Base-by-base conservation (phyloP, 2,888 invertebrate genomes). In the Melanargia galathea region DNA sequence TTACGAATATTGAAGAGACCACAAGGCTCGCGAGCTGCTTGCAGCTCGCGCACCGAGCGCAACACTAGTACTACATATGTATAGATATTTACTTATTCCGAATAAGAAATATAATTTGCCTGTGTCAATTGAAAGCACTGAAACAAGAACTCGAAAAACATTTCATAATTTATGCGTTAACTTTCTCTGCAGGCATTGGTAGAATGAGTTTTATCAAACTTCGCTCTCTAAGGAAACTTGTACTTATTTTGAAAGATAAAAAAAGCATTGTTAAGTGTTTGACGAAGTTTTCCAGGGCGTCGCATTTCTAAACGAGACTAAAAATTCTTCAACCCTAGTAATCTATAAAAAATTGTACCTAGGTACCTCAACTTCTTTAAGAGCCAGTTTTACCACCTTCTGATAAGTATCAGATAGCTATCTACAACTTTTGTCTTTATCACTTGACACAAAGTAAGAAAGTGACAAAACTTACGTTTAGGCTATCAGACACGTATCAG, bases 91-190 rank as follows among this genome's bases (percentile, higher is more conserved):
- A 30, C 30, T 6, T 30, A 26, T 26, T 2, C 3, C 5, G 24
- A 26, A 4, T 26, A 26, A 4, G 5, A 26, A 26, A 4, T 1
- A 30, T 30, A 30, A 30, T 30, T 30, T 30, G 30, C 8, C 5
- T 20, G 8, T 13, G 26, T 30, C 26, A 43, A 43, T 49, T 24
- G 16, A 24, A 49, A 49, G 7, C 26, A 30, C 16, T 16, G 40
- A 16, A 30, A 11, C 51, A 30, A 5, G 51, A 51, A 33, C 11
- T 18, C 16, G 43, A 51, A 51, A 33, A 51, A 33, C 51, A 33
- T 33, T 51, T 51, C 30, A 51, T 51, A 51, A 51, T 51, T 51
- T 51, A 51, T 51, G 51, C 30, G 33, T 51, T 30, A 33, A 51
- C 51, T 51, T 51, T 16, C 10, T 51, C 26, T 30, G n/a, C n/a